Evolutionary conservation across 2,888 invertebrate genomes (phyloP).

Genomic region (Agriopis leucophaearia): DNA sequence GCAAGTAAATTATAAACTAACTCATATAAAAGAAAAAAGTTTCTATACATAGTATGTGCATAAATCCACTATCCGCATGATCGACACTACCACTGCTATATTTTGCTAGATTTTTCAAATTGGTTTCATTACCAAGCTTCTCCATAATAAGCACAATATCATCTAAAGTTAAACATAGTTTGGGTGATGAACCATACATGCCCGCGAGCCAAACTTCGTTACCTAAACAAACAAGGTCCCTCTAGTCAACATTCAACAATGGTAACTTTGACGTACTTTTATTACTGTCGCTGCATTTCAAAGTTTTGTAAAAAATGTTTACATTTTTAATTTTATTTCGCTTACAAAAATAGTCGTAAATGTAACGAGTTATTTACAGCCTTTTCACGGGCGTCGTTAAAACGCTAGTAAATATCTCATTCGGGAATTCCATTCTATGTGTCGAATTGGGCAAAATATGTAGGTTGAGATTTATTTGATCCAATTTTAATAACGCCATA

Average conservation of each 20-base stretch:
- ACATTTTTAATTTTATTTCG: constrained; percentile 36
- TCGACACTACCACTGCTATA: not conserved
- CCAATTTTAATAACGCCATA: constrained; percentile 38
- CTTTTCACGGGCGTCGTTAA: constrained; percentile 43
- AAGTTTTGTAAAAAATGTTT: constrained; percentile 32
- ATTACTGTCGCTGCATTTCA: constrained; percentile 52
- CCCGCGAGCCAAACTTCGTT: constrained; percentile 75
- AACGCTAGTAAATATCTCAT: constrained; percentile 37
- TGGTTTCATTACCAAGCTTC: constrained; percentile 67
- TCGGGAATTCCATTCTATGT: constrained; percentile 33
- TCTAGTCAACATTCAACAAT: constrained; percentile 78
- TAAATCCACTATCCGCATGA: no score
- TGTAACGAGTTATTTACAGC: constrained; percentile 44
- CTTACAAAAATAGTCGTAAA: constrained; percentile 45
- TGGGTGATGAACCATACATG: constrained; percentile 69
- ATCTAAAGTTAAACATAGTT: constrained; percentile 69
- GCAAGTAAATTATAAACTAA: no score
- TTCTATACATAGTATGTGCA: no score
- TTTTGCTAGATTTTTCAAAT: constrained; percentile 47
- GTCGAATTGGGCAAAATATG: constrained; percentile 37
- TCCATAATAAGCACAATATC: constrained; percentile 63
- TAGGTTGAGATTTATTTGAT: constrained; percentile 48
- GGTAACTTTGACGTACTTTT: constrained; percentile 50
- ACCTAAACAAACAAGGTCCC: constrained; percentile 80
- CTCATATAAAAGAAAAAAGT: no score